Conservation (phyloP, 53 echinoderm and acorn worm genomes). For the Paelopatides confundens region DNA sequence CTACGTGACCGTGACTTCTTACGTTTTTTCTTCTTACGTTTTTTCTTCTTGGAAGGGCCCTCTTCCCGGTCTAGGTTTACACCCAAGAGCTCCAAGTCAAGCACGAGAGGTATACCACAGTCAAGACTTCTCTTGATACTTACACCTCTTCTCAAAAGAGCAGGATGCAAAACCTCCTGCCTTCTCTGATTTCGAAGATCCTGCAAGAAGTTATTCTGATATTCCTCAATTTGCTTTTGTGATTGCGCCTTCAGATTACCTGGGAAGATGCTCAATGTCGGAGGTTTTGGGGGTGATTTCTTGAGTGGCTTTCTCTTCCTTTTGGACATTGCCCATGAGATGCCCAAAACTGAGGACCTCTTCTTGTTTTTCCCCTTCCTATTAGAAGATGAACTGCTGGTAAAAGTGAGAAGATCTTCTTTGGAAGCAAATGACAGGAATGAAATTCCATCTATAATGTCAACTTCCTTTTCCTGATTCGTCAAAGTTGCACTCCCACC, state of each 20-base stretch:
- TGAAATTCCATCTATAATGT: slow-evolving; percentile 54
- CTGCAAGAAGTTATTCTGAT: slow-evolving; percentile 46
- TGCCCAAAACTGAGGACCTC: not conserved
- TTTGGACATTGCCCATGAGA: slow-evolving; percentile 27
- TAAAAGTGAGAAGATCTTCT: slow-evolving; percentile 26
- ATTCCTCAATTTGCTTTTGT: slow-evolving; percentile 49
- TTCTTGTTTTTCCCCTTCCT: not conserved
- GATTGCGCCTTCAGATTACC: slow-evolving; percentile 5
- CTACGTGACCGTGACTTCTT: not conserved
- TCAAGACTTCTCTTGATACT: slow-evolving; percentile 44
- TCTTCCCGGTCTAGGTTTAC: not conserved
- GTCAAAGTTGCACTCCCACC: not conserved
- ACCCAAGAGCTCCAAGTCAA: slow-evolving; percentile 18
- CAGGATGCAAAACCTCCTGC: slow-evolving; percentile 71
- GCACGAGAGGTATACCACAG: slow-evolving; percentile 1
- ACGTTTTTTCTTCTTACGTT: not conserved
- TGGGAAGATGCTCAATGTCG: slow-evolving; percentile 15
- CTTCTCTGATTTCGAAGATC: slow-evolving; percentile 40
- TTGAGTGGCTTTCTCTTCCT: slow-evolving; percentile 42
- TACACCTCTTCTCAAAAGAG: slow-evolving; percentile 56
- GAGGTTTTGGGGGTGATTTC: slow-evolving; percentile 32
- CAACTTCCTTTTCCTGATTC: not conserved
- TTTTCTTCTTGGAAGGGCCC: not conserved
- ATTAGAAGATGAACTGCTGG: not conserved
- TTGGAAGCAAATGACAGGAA: slow-evolving; percentile 52